phyloP scores from a whole-genome alignment of 2,888 invertebrate genomes.

The Anoplius nigerrimus region DNA sequence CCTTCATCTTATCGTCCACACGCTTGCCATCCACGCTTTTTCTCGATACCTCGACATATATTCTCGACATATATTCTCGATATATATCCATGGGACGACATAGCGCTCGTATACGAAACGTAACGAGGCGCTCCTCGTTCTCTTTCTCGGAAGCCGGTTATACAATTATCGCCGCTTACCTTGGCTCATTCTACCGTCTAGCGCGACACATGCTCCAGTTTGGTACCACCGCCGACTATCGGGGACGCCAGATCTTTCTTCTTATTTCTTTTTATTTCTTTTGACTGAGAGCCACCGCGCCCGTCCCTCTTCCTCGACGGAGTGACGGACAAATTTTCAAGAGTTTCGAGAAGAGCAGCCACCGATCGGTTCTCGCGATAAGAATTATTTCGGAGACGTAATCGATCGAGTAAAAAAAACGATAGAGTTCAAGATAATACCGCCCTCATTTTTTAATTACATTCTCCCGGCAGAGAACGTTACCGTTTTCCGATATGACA shows the following conservation, averaged over 20 bases:
- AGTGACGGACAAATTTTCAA: not conserved
- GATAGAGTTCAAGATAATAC: too few relatives aligned
- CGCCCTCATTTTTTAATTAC: too few relatives aligned
- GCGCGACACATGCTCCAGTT: conserved; percentile 55
- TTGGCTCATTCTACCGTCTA: conserved; percentile 51
- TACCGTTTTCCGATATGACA: too few relatives aligned
- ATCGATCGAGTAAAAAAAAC: too few relatives aligned
- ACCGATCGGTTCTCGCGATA: too few relatives aligned
- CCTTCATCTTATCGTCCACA: conserved; percentile 11
- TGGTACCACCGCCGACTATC: conserved; percentile 27
- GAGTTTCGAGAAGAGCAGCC: not conserved
- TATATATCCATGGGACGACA: too few relatives aligned
- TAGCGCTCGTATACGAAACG: too few relatives aligned
- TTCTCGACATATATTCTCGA: too few relatives aligned
- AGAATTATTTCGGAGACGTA: too few relatives aligned
- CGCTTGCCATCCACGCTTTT: not conserved
- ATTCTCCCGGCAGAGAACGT: too few relatives aligned
- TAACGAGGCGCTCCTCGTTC: conserved; percentile 50
- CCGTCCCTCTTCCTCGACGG: not conserved
- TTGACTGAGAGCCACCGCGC: too few relatives aligned
- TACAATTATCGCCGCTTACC: conserved; percentile 70
- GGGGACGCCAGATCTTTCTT: conserved; percentile 39
- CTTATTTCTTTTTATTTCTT: not conserved
- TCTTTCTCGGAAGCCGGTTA: conserved; percentile 67
- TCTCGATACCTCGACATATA: not conserved